Conservation (phyloP, 2,888 invertebrate species). For the Drosophila histrio region DNA sequence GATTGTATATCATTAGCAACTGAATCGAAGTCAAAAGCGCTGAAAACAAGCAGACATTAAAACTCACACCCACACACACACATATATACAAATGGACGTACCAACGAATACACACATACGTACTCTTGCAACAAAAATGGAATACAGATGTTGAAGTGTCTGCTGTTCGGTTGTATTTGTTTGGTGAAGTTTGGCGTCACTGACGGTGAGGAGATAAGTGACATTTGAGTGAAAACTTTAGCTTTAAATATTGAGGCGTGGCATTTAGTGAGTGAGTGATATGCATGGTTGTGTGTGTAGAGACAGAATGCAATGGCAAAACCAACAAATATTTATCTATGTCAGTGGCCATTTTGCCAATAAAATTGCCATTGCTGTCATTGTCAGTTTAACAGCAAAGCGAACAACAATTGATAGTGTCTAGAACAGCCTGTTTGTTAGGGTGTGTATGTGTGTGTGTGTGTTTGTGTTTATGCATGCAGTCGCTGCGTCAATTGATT, state of each 20-base stretch:
- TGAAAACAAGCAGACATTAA: slow-evolving; percentile 41
- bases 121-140: slow-evolving; percentile 21
- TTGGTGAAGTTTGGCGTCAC: slow-evolving; percentile 20
- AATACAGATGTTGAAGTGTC: slow-evolving; percentile 58
- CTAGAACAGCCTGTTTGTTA: slow-evolving; percentile 3
- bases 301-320: slow-evolving; percentile 58
- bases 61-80: slow-evolving; percentile 6
- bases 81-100: neutral
- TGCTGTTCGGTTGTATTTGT: slow-evolving; percentile 27
- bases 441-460: slow-evolving; percentile 5
- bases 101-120: slow-evolving; percentile 2
- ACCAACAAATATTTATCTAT: slow-evolving; percentile 79
- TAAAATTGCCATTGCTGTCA: slow-evolving; percentile 78
- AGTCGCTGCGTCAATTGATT: slow-evolving; percentile 69
- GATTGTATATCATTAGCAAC: slow-evolving; percentile 49
- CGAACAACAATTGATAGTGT: slow-evolving; percentile 68
- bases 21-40: slow-evolving; percentile 34
- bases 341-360: slow-evolving; percentile 76
- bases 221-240: slow-evolving; percentile 75
- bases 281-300: neutral
- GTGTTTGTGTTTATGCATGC: slow-evolving; percentile 9
- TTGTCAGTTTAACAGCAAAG: slow-evolving; percentile 77
- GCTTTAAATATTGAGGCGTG: slow-evolving; percentile 44
- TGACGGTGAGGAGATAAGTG: slow-evolving; percentile 60
- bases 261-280: neutral